Evolutionary conservation across 92 coral and sea anemone species (phyloP), one percentile per base, ranked within the genome.

Genomic region (Parazoanthus swiftii): DNA sequence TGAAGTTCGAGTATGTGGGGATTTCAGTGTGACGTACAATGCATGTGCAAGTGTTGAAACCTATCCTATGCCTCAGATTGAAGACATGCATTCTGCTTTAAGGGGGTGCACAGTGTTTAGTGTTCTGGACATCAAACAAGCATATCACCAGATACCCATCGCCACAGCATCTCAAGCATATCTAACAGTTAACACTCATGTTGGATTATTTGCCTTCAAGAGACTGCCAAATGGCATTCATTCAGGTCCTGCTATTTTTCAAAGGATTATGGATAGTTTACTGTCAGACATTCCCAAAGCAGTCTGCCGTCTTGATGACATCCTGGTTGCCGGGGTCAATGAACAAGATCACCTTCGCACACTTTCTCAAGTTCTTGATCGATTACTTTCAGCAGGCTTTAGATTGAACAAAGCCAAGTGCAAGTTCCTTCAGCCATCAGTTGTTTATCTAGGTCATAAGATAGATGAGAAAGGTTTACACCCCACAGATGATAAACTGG

Each of bases 1-100:
- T 4, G 86, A 92, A 36, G 83, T 92, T 48, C 90, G 93, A 50
- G 85, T 91, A 6, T 91, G 95, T 81, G 95, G 92, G 48, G 93
- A 93, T 87, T 93, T 91, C 54, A 91, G 89, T 82, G 89, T 88
- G n/a, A 91, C 91, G 29, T 91, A 88, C 89, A 88, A 91, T 88
- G 70, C 79, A 43, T 88, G 89, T 92, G 92, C 90, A 3, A 88
- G 89, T 86, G 89, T 86, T 5, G 92, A 89, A 35, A 89, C 92
- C 26, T 89, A 85, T 79, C 91, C 89, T 48, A 38, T 88, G 65
- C 77, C 81, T 72, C 82, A 88, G 42, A 81, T 88, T 80, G 91
- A 91, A 72, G 91, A 91, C 68, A 85, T 93, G 58, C 89, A 90
- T 77, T 89, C 88, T 74, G 91, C 92, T 36, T 91, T 90, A 43